phyloP scores from a whole-genome alignment of 2,888 invertebrate species.

The Neoitamus cyanurus region DNA sequence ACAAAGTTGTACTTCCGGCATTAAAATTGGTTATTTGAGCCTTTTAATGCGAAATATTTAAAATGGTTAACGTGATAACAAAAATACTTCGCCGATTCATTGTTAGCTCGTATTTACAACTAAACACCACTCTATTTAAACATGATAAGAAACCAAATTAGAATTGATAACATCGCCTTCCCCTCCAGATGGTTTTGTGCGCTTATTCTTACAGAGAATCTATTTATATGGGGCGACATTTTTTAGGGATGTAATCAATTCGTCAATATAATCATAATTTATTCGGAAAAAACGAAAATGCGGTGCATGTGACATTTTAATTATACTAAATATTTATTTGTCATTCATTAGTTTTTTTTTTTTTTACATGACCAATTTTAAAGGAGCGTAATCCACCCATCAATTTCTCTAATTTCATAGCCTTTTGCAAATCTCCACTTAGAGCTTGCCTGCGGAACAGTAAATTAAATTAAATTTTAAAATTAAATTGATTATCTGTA shows the following conservation, averaged over 20 bases:
- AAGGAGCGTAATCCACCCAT: slow-evolving; percentile 79
- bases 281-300: too few species aligned
- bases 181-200: background rate
- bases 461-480: background rate
- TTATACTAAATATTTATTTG: background rate
- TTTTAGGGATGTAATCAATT: background rate
- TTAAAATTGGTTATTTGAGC: slow-evolving; percentile 30
- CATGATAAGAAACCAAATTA: background rate
- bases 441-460: slow-evolving; percentile 77
- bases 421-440: slow-evolving; percentile 89
- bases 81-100: background rate
- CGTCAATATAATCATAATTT: background rate
- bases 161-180: background rate
- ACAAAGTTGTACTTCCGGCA: slow-evolving; percentile 47
- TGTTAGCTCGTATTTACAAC: background rate
- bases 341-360: background rate
- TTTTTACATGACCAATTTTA: slow-evolving; percentile 54
- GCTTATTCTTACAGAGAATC: background rate
- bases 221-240: background rate
- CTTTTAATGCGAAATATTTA: background rate
- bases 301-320: background rate
- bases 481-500: slow-evolving; percentile 68
- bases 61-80: background rate
- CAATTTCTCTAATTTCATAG: slow-evolving; percentile 93
- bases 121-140: background rate